These are phyloP conservation scores for Acrobasis suavella DNA, from an alignment of 2,888 invertebrate species.

Conservation along the genomic window DNA sequence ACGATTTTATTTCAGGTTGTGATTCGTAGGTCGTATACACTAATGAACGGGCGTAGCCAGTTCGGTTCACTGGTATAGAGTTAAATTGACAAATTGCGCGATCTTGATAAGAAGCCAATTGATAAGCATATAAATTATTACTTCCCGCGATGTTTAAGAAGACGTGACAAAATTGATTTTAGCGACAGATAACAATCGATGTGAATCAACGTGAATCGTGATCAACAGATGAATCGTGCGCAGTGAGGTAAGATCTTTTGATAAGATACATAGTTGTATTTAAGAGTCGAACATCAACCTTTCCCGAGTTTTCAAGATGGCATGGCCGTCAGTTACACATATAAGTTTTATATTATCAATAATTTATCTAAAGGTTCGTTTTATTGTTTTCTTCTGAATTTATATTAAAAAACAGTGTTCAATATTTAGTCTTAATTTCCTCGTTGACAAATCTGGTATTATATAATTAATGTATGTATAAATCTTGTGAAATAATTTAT, in stretches of 20 bases:
- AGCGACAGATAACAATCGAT: constrained; percentile 47
- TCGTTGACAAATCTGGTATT: not conserved
- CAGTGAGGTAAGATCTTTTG: constrained; percentile 44
- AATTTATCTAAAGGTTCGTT: constrained; percentile 18
- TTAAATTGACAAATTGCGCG: not conserved
- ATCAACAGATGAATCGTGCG: constrained; percentile 38
- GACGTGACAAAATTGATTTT: constrained; percentile 26
- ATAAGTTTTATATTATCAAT: constrained; percentile 28
- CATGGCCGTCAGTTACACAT: constrained; percentile 28
- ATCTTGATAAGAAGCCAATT: constrained; percentile 23
- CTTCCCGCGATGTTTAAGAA: constrained; percentile 30
- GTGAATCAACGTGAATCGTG: too few relatives aligned
- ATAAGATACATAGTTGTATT: constrained; percentile 56
- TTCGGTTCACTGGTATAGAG: not conserved
- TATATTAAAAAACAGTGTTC: too few relatives aligned
- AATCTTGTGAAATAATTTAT: not conserved
- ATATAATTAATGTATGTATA: too few relatives aligned
- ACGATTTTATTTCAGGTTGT: too few relatives aligned
- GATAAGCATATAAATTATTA: constrained; percentile 32
- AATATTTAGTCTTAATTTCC: not conserved
- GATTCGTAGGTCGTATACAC: too few relatives aligned
- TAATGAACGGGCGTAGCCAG: too few relatives aligned
- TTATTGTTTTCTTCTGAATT: not conserved
- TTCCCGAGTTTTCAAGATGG: constrained; percentile 58
- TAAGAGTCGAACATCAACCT: constrained; percentile 46